Evolutionary conservation across 2,888 invertebrate genomes (phyloP).

Genomic region (Criorhina ranunculi): DNA sequence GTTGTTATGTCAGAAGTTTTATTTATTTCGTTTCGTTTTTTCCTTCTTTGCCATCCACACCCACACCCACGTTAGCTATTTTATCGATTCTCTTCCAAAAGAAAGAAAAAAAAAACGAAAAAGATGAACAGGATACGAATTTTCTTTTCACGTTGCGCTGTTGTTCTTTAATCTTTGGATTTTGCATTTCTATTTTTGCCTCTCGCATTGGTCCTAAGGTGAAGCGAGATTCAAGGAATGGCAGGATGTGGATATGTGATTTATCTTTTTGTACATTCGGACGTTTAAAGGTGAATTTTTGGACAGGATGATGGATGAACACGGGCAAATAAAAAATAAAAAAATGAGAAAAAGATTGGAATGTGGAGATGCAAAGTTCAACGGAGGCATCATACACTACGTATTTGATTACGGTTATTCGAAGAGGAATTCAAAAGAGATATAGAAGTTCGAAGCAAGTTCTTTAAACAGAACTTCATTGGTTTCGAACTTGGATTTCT

Average conservation of each 20-base stretch:
- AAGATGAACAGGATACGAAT: conserved; percentile 10
- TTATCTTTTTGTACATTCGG: conserved; percentile 42
- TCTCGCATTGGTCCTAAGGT: conserved; percentile 7
- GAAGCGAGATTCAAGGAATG: conserved; percentile 3
- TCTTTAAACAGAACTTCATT: too few relatives aligned
- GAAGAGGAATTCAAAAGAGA: not conserved
- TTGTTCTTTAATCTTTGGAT: conserved; percentile 43
- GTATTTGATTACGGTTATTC: conserved; percentile 17
- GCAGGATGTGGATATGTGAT: conserved; percentile 51
- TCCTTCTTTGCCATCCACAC: not conserved
- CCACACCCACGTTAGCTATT: conserved; percentile 5
- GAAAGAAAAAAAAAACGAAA: not conserved
- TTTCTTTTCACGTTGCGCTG: conserved; percentile 33
- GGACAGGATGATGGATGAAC: conserved; percentile 37
- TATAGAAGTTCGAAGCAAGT: not conserved
- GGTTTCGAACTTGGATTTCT: too few relatives aligned
- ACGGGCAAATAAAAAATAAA: not conserved
- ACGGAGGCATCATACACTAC: not conserved
- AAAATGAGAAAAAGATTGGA: conserved; percentile 2
- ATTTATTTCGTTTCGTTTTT: conserved; percentile 23
- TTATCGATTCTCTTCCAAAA: conserved; percentile 15
- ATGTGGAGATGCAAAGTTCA: not conserved
- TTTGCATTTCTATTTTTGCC: conserved; percentile 37
- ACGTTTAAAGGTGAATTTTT: conserved; percentile 37
- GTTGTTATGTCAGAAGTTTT: conserved; percentile 32